phyloP scores from a whole-genome alignment of 2,113 vertebrate genomes.

The Oryzias javanicus region DNA sequence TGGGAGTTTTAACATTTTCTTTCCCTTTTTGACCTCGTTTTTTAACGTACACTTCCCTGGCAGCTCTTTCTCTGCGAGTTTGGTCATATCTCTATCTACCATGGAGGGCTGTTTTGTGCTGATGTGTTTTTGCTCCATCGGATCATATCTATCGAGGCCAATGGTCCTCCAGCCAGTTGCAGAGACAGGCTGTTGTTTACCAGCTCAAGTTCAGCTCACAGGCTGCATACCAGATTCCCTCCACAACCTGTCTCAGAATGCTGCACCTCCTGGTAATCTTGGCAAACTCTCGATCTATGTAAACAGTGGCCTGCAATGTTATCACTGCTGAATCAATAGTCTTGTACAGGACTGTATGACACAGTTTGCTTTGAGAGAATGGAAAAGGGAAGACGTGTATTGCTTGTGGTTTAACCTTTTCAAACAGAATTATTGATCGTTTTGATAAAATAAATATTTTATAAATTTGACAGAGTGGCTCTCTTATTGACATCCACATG shows the following conservation, averaged over 20 bases:
- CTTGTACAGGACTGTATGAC: slow-evolving; percentile 22
- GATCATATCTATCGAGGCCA: slow-evolving; percentile 23
- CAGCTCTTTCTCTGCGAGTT: not conserved
- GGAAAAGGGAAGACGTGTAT: slow-evolving; percentile 14
- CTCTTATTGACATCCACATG: no score
- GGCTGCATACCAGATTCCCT: slow-evolving; percentile 58
- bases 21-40: not conserved
- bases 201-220: slow-evolving; percentile 41
- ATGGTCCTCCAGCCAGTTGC: slow-evolving; percentile 24
- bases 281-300: slow-evolving; percentile 64
- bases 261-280: slow-evolving; percentile 66
- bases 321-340: slow-evolving; percentile 45
- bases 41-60: not conserved
- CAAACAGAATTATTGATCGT: slow-evolving; percentile 1
- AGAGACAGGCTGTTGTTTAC: slow-evolving; percentile 61
- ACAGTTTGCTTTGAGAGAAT: slow-evolving; percentile 37
- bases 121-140: slow-evolving; percentile 32
- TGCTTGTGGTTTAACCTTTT: slow-evolving; percentile 1
- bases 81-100: not conserved
- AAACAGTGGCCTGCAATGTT: slow-evolving; percentile 60
- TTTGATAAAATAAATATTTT: not conserved
- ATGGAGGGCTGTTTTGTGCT: slow-evolving; percentile 27
- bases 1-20: not conserved
- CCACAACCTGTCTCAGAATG: slow-evolving; percentile 67
- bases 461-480: no score